Evolutionary conservation across 1,140 invertebrate genomes (phyloP).

Genomic region (Hydropsyche tenuis): DNA sequence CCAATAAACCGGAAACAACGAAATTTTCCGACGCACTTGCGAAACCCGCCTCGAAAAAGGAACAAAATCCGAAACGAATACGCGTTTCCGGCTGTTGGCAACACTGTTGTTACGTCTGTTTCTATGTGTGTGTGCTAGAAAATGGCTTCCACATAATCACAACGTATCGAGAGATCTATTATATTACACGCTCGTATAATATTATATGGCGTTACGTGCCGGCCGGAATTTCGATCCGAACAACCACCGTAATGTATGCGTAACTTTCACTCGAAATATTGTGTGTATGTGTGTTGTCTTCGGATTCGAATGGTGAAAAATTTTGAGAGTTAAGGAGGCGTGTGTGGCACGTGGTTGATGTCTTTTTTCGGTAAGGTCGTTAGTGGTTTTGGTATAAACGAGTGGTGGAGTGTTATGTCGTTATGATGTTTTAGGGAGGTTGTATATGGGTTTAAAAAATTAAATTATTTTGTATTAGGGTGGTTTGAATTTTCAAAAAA

Average conservation of each 20-base stretch:
- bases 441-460: no score
- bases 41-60: neutral
- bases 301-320: no score
- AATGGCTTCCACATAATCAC: conserved; percentile 26
- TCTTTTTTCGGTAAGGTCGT: no score
- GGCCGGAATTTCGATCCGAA: conserved; percentile 21
- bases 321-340: no score
- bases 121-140: neutral
- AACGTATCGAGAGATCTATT: conserved; percentile 24
- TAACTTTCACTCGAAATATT: conserved; percentile 27
- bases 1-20: neutral
- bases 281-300: no score
- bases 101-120: conserved; percentile 13
- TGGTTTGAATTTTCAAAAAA: no score
- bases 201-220: conserved; percentile 15
- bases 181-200: neutral
- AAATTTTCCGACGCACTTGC: neutral
- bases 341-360: neutral
- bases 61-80: neutral
- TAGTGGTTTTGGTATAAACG: no score
- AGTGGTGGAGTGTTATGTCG: no score
- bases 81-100: conserved; percentile 19
- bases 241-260: conserved; percentile 26
- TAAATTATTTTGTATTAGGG: no score
- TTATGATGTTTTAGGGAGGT: no score